Evolutionary conservation across 2,797 vertebrate species (phyloP), one percentile per base, ranked within the genome.

Genomic region (Siniperca scherzeri): DNA sequence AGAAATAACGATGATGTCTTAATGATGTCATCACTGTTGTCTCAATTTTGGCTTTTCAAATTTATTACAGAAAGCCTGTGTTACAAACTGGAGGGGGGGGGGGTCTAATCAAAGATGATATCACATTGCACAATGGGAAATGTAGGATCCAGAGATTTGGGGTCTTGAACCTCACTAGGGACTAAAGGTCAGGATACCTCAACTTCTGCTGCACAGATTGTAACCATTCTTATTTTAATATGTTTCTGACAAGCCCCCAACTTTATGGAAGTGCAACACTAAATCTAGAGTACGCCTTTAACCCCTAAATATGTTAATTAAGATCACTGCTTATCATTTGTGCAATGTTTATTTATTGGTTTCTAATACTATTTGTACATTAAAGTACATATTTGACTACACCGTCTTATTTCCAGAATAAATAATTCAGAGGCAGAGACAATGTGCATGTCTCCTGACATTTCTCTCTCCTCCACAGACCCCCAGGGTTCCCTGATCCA

Each of bases 401-500:
- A 61, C 10, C 12, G 16, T 52, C 0, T 9, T 52, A 30, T 77
- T 74, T 61, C 22, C n/a, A 74, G 21, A 30, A 30, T 74, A 21
- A 64, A 78, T 73, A 56, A 59, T 67, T 61, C 30, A 70, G 40
- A 85, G n/a, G 25, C 17, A 36, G 64, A 60, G 21, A 11, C 7
- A 3, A 30, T 17, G 25, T 46, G 33, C 7, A 19, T 59, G n/a
- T 77, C 50, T 70, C 25, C 14, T 81, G 52, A 71, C 10, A 62
- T 38, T 66, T 71, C n/a, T 84, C 30, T 85, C 25, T 55, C 61
- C 25, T 85, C 77, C 61, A 4, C 92, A 99, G 98, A 97, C 83
- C 88, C 95, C 74, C 97, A 97, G 72, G 95, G 91, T 19, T 86
- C 93, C 36, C 74, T 89, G 25, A 87, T 94, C 55, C 94, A 92